Evolutionary conservation across 2,888 invertebrate species (phyloP), one percentile per base, ranked within the genome.

Genomic region (Dolichopus griseipennis): DNA sequence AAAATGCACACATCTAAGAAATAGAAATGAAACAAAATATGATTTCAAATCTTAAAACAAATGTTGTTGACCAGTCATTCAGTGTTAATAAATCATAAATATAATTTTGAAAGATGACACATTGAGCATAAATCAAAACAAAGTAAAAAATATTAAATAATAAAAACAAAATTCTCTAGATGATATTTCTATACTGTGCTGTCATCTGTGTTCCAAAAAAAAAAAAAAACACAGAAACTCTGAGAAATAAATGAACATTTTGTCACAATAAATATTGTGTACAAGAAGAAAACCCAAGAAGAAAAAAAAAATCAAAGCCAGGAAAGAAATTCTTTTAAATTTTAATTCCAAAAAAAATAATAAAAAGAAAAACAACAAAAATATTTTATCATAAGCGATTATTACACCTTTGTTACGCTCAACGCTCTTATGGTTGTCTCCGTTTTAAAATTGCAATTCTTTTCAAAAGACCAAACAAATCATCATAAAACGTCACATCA

Each of bases 41-140:
- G 5, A 61, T 61, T 61, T n/a, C n/a, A 61, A 61, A 2, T 22
- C 22, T 27, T 21, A 22, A 61, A 62, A 63, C 5, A 27, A 63
- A 63, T 27, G 27, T 27, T 63, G 27, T 27, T 63, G 63, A 63
- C 63, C 63, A 63, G 63, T 63, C 63, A 63, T 63, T 27, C 12
- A 15, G 27, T 63, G 27, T 63, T 63, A 63, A 63, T 63, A 63
- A 63, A 63, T 63, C 63, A 63, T 63, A 63, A 63, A 62, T 27
- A 27, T 27, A 27, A 63, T 27, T 63, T 63, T 63, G 3, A 63
- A 63, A 63, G 27, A 63, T 63, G 63, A 63, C 63, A 63, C 63
- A 63, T 63, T 63, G 63, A 63, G 63, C 63, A 63, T 63, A 63
- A 63, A 63, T 63, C 63, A 63, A 63, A 63, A 63, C 27, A 52